Evolutionary conservation across 1,140 invertebrate genomes (phyloP), one percentile per base, ranked within the genome.

Genomic region (Heliconius eleuchia): DNA sequence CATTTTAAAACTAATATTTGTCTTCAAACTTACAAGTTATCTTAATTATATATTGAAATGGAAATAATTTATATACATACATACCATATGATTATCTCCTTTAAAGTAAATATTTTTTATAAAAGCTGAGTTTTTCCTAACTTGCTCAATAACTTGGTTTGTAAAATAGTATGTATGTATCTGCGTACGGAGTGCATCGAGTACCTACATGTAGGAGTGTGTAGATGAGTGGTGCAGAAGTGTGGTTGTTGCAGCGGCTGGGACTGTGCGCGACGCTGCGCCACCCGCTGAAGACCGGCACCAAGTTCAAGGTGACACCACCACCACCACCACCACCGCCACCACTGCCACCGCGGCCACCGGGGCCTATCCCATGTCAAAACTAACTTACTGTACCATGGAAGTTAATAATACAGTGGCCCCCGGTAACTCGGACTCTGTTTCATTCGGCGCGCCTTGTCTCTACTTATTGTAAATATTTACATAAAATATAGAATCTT

Each of bases 231-330:
- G 78, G 71, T 71, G 60, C 66, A 71, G 70, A 55, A 50, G 66
- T 79, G 66, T 79, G 78, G 23, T 79, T 89, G 83, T 92, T 97
- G 92, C 96, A 97, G 96, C 97, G 97, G 96, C 96, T 97, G 95
- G 95, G 95, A 94, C 96, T 96, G 95, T 95, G 94, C 94, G 95
- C 95, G 95, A 95, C 95, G 88, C 95, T 97, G 85, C 96, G 96
- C 81, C 95, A 95, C 90, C 95, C 96, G 92, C 96, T 97, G 95
- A 96, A 96, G 76, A 92, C 94, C 92, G 95, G 95, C 89, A 96
- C 95, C 90, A 95, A 96, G 94, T 96, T 95, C 87, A 97, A 97
- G 96, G 97, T 97, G 96, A 52, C 57, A 52, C n/a, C 79, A 11
- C 74, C 39, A 3, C 42, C 57, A 52, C 60, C 76, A 55, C 34